Conservation (phyloP, 2,888 invertebrate genomes). For the Sinelater perroti region DNA sequence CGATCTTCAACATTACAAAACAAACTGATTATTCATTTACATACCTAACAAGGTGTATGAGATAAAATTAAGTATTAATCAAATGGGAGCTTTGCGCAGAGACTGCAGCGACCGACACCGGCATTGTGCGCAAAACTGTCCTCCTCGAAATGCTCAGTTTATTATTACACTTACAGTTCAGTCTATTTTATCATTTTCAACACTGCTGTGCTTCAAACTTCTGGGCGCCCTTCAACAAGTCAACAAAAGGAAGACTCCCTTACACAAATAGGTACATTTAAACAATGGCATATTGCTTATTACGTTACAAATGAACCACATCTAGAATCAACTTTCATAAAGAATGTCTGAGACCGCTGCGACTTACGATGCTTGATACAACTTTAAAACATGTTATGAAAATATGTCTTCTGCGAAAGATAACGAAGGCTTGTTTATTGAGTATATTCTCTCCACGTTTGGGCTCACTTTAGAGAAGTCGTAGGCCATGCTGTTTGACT, state of each 20-base stretch:
- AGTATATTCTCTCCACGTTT: neutral
- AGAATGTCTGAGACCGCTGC: conserved; percentile 1
- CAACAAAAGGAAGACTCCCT: neutral
- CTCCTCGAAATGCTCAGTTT: conserved; percentile 13
- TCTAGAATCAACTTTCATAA: conserved; percentile 6
- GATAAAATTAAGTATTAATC: conserved; percentile 13
- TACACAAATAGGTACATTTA: conserved; percentile 1
- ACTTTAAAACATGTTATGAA: conserved; percentile 24
- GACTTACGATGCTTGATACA: conserved; percentile 10
- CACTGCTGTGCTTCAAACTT: conserved; percentile 6
- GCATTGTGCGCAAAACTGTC: too few relatives aligned
- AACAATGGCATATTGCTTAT: conserved; percentile 8
- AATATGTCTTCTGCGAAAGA: conserved; percentile 18
- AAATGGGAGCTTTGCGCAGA: too few relatives aligned
- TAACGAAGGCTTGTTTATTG: conserved; percentile 19
- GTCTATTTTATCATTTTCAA: conserved; percentile 22
- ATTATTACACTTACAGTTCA: conserved; percentile 24
- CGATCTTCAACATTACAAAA: conserved; percentile 32
- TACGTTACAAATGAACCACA: conserved; percentile 1
- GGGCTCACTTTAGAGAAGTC: neutral
- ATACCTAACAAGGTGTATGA: conserved; percentile 17
- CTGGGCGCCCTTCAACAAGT: conserved; percentile 10
- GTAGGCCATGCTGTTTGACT: too few relatives aligned
- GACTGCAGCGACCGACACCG: too few relatives aligned
- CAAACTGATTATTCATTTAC: conserved; percentile 16